Evolutionary conservation across 2,888 invertebrate genomes (phyloP), one percentile per base, ranked within the genome.

Genomic region (Cheilosia grossa): DNA sequence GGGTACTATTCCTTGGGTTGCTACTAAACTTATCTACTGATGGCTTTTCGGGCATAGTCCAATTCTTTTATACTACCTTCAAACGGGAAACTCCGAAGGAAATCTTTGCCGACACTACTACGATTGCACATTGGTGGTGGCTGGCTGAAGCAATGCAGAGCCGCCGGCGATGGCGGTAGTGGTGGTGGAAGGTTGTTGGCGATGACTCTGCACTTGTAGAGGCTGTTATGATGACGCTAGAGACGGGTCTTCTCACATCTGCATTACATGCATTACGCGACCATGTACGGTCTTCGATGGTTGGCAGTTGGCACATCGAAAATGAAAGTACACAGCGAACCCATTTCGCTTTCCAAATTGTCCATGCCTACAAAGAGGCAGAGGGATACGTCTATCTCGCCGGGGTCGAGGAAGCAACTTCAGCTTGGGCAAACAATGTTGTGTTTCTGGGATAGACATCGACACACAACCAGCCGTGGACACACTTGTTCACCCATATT

Each of bases 51-150:
- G 56, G 67, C 63, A 54, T 75, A 81, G 61, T 72, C 85, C 80
- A 81, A 85, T 75, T 81, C 85, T 85, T 85, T 85, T 85, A 85
- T 85, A 85, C 85, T 85, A 85, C 85, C 85, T 85, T 81, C 51
- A 85, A 70, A 75, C 59, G 70, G 54, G 72, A 51, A 81, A 77
- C 66, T 40, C 42, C 27, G 21, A 70, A 70, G 85, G 81, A 80
- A 81, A 81, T 77, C 51, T 75, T 40, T 63, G 75, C 72, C 24
- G 49, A 47, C 69, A 63, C 54, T 47, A 33, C 19, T 6, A 24
- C 44, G 24, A 51, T 63, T 44, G 64, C 13, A n/a, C 42, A 66
- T 42, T 81, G 75, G 81, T 67, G 85, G 85, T 81, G 81, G 81
- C 54, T 66, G 42, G 9, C 47, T 17, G 27, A 33, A 33, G 33